Base-by-base conservation (phyloP, 1,140 invertebrate genomes). In the Musca vetustissima region DNA sequence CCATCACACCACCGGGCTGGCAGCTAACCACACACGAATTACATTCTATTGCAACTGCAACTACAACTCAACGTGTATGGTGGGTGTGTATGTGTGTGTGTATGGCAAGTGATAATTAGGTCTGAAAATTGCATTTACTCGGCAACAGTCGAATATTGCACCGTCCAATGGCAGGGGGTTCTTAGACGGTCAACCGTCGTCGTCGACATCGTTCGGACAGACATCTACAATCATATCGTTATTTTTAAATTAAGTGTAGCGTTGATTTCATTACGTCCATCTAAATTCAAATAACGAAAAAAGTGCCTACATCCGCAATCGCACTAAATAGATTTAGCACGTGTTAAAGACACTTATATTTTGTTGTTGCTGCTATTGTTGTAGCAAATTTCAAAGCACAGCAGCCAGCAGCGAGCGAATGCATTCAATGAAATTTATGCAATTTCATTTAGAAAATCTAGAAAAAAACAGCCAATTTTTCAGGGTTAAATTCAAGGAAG, bases 241-340 rank as follows among this genome's bases (percentile, higher is more conserved):
- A 61, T 61, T 43, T 61, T 61, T 61, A 61, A 61, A 61, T 61
- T 61, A 61, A 61, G 57, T 61, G 36, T 61, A 61, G 57, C 57
- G 57, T 61, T 61, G 57, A 61, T 61, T 61, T 61, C 57, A 61
- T 61, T 61, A 61, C 57, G 57, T 61, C 57, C 57, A 61, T 61
- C 57, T 61, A 61, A 61, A 61, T 61, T 61, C 57, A 61, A 61
- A 61, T 61, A 61, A 43, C 36, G 11, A 43, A 43, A 61, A 61
- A 61, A 61, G 57, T 61, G 57, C 57, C 17, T 19, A 61, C 57
- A 61, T 61, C 57, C 57, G 57, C 57, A 61, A 61, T 43, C 28
- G 21, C 57, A 13, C 57, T 61, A 61, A 61, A 61, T 61, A 61
- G 28, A 61, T 61, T 61, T 61, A 61, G 57, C 57, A 61, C 57